Conservation (phyloP, 1,140 invertebrate species). For the Drosophila repletoides region DNA sequence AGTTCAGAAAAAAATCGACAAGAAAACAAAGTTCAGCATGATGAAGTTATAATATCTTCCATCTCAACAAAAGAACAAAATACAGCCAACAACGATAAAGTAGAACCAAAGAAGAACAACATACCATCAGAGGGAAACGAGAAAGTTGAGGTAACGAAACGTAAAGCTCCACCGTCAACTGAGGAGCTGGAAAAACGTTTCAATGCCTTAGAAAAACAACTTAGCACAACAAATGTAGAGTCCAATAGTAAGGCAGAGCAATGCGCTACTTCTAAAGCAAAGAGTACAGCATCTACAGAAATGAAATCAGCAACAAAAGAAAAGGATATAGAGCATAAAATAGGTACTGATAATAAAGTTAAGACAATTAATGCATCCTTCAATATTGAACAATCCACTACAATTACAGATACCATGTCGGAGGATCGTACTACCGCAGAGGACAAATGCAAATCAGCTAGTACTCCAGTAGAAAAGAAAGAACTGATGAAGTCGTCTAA, state of each 20-base stretch:
- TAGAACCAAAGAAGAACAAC: neutral
- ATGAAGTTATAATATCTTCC: too few relatives aligned
- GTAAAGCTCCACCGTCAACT: constrained; percentile 65
- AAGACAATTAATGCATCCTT: constrained; percentile 28
- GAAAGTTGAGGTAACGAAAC: constrained; percentile 10
- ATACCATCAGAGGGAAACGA: neutral
- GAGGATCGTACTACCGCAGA: neutral
- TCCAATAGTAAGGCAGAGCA: constrained; percentile 7
- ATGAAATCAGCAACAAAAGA: neutral
- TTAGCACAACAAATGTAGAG: constrained; percentile 46
- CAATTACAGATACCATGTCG: neutral
- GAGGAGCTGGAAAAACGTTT: constrained; percentile 76
- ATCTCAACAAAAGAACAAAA: neutral
- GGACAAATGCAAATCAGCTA: neutral
- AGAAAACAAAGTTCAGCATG: too few relatives aligned
- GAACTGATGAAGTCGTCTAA: neutral
- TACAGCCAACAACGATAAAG: neutral
- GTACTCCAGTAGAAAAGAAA: neutral
- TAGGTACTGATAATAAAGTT: constrained; percentile 47
- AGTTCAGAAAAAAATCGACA: too few relatives aligned
- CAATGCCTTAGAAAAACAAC: constrained; percentile 67
- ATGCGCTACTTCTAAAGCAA: neutral
- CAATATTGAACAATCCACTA: neutral
- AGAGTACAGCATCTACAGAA: too few relatives aligned
- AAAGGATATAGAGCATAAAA: constrained; percentile 7